phyloP scores from a whole-genome alignment of 2,797 vertebrate genomes.

The Gallinago solitaria region DNA sequence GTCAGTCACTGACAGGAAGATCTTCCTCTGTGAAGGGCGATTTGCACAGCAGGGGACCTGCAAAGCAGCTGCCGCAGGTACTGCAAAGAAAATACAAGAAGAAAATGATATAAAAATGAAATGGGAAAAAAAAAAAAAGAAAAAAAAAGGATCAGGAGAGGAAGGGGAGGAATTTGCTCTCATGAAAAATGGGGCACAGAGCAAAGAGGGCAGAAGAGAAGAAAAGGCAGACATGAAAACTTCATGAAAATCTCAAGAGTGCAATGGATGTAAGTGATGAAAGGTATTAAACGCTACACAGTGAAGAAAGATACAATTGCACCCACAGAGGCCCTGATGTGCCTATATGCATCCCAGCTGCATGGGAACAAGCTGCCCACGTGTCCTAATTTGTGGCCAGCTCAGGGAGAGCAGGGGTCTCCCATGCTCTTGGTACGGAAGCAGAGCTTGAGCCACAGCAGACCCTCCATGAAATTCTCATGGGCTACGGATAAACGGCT shows the following conservation, averaged over 20 bases:
- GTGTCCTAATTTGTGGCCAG: neutral
- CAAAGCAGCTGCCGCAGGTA: constrained; percentile 58
- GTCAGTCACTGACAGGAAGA: constrained; percentile 61
- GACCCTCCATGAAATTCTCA: neutral
- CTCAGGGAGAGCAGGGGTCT: neutral
- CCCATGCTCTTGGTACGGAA: neutral
- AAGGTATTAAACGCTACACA: neutral
- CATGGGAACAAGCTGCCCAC: neutral
- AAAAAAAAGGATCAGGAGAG: neutral
- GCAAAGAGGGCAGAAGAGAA: neutral
- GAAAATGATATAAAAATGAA: constrained; percentile 60
- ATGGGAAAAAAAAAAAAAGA: neutral
- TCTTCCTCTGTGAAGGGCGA: constrained; percentile 63
- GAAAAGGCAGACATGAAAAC: neutral
- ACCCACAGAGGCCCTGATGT: neutral
- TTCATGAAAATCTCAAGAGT: neutral
- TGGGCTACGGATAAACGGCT: fast-evolving
- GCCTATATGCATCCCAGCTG: neutral
- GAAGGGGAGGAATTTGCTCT: neutral
- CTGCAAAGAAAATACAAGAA: constrained; percentile 36
- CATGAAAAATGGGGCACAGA: constrained; percentile 1
- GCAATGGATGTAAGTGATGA: neutral
- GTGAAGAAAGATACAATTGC: fast-evolving
- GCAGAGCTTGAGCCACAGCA: neutral
- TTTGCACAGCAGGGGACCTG: constrained; percentile 67